Evolutionary conservation across 1,140 invertebrate species (phyloP).

Genomic region (Mizuhopecten yessoensis): DNA sequence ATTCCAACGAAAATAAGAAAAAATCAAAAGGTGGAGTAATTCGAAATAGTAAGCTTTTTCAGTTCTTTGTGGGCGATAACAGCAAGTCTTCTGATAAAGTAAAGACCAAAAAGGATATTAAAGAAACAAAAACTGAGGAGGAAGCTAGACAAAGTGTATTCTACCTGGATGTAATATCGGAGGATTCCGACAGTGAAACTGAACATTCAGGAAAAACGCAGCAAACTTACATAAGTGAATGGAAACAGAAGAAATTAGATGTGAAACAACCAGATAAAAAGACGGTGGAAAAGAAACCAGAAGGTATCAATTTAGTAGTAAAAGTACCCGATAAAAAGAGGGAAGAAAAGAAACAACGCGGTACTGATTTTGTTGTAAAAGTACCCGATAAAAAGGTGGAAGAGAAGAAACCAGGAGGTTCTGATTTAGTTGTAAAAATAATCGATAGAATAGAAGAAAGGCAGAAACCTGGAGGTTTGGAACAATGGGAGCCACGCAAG

Average conservation of each 20-base stretch:
- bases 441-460: not conserved
- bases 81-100: slow-evolving; percentile 15
- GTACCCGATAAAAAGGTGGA: not conserved
- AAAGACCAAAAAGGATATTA: not conserved
- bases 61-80: not conserved
- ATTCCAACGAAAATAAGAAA: not conserved
- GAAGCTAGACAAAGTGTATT: not conserved
- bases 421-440: not conserved
- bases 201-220: not conserved
- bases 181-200: not conserved
- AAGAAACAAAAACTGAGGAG: no score
- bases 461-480: not conserved
- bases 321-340: not conserved
- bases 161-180: not conserved
- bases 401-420: not conserved
- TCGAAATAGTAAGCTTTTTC: slow-evolving; percentile 14
- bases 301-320: not conserved
- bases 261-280: not conserved
- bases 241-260: not conserved
- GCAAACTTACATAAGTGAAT: not conserved
- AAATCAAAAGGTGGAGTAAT: slow-evolving; percentile 21
- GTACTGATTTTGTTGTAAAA: not conserved
- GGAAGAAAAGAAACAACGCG: not conserved
- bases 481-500: not conserved
- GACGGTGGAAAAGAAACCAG: not conserved